These are phyloP conservation scores for Catostylus mosaicus DNA, from an alignment of 30 jellyfish, hydroid and myxozoan genomes.

Conservation along the genomic window DNA sequence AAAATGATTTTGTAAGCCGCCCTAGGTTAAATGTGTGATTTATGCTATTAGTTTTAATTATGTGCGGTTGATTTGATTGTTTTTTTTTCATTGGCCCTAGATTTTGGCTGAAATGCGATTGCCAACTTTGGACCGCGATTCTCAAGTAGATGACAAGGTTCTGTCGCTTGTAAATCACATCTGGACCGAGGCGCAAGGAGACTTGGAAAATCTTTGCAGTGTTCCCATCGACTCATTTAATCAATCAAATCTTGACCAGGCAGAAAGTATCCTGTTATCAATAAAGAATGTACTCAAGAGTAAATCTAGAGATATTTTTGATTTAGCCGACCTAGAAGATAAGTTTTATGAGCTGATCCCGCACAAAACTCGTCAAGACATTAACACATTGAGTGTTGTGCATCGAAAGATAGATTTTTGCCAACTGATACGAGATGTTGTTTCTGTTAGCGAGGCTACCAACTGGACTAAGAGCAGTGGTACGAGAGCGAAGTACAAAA, in stretches of 20 bases:
- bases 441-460: constrained; percentile 84
- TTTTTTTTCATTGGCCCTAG: neutral
- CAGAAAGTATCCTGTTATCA: constrained; percentile 81
- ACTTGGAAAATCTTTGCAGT: constrained; percentile 46
- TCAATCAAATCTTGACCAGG: constrained; percentile 66
- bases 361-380: constrained; percentile 27
- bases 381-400: constrained; percentile 21
- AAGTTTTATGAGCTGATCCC: constrained; percentile 62
- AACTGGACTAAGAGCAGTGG: constrained; percentile 64
- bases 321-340: constrained; percentile 13
- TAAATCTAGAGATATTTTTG: neutral
- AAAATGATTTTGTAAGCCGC: no score
- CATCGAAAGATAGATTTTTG: constrained; percentile 77
- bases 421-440: constrained; percentile 85
- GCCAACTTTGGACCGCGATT: constrained; percentile 2
- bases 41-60: neutral
- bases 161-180: constrained; percentile 50
- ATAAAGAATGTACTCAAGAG: constrained; percentile 35
- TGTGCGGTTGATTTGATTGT: neutral
- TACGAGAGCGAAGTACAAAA: constrained; percentile 61
- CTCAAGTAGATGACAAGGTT: constrained; percentile 30
- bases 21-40: no score
- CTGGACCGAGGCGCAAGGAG: constrained; percentile 93
- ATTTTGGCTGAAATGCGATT: constrained; percentile 35
- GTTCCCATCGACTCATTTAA: constrained; percentile 63